Evolutionary conservation across 2,888 invertebrate genomes (phyloP).

Genomic region (Andrena bicolor): DNA sequence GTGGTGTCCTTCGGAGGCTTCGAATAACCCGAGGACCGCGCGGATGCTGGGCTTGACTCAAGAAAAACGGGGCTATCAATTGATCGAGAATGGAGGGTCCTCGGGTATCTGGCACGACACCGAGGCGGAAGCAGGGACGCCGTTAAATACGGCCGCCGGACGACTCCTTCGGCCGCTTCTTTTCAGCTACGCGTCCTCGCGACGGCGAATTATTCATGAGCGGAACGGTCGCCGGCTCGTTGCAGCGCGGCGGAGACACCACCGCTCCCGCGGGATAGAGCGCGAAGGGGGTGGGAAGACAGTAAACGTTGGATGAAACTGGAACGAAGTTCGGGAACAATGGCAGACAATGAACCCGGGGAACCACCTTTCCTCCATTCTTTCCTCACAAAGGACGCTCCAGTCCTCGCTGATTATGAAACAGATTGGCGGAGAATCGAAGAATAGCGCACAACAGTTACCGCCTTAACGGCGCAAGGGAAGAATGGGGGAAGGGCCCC

Average conservation of each 20-base stretch:
- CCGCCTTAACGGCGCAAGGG: background rate
- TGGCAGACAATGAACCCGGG: slow-evolving; percentile 29
- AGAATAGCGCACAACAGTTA: slow-evolving; percentile 26
- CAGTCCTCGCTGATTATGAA: slow-evolving; percentile 44
- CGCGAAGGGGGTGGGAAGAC: background rate
- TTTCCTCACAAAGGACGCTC: slow-evolving; percentile 31
- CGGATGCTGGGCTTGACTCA: background rate
- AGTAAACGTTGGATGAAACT: slow-evolving; percentile 47
- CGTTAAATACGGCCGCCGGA: background rate
- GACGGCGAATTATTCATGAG: slow-evolving; percentile 42
- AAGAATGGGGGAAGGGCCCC: background rate
- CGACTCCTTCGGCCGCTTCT: background rate
- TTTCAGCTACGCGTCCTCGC: background rate
- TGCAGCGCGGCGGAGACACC: background rate
- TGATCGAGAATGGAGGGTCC: background rate
- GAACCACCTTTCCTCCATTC: slow-evolving; percentile 30
- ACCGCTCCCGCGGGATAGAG: background rate
- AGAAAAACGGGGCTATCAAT: background rate
- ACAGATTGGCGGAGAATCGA: slow-evolving; percentile 28
- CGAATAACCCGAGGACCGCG: background rate
- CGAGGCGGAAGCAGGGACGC: background rate
- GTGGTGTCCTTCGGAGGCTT: background rate
- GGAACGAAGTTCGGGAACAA: slow-evolving; percentile 47
- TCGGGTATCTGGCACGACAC: background rate
- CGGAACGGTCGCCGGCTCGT: background rate